Conservation (phyloP, 1,140 invertebrate genomes). For the Oncopeltus fasciatus region DNA sequence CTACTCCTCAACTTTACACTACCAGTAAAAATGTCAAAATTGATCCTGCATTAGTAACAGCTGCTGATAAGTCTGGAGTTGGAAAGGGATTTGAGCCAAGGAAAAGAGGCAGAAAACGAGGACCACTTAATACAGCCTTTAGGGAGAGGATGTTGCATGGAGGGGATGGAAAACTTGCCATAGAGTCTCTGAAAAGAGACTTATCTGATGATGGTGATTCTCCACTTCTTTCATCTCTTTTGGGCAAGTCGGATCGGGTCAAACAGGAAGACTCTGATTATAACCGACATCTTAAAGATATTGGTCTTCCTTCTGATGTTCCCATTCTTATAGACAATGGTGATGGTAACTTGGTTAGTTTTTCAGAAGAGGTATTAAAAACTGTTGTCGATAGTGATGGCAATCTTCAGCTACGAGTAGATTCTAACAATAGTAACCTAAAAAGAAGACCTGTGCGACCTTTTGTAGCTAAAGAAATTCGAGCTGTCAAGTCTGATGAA, state of each 20-base stretch:
- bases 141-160: slow-evolving; percentile 11
- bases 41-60: slow-evolving; percentile 1
- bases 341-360: slow-evolving; percentile 38
- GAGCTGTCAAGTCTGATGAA: slow-evolving; percentile 1
- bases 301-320: slow-evolving; percentile 37
- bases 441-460: not conserved
- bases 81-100: slow-evolving; percentile 18
- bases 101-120: slow-evolving; percentile 17
- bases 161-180: slow-evolving; percentile 3
- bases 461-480: slow-evolving; percentile 21
- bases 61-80: not conserved
- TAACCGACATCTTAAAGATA: slow-evolving; percentile 36
- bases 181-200: slow-evolving; percentile 21
- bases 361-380: slow-evolving; percentile 38
- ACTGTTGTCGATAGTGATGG: slow-evolving; percentile 37
- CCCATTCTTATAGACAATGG: slow-evolving; percentile 39
- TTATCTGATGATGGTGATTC: slow-evolving; percentile 16
- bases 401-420: slow-evolving; percentile 38
- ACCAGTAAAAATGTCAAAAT: slow-evolving; percentile 20
- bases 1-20: slow-evolving; percentile 17
- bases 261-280: slow-evolving; percentile 25
- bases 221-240: slow-evolving; percentile 23
- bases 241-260: slow-evolving; percentile 22
- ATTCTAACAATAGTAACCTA: slow-evolving; percentile 21
- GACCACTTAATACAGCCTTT: slow-evolving; percentile 13